Evolutionary conservation across 2,797 vertebrate genomes (phyloP), one percentile per base, ranked within the genome.

Genomic region (Hippoglossus hippoglossus): DNA sequence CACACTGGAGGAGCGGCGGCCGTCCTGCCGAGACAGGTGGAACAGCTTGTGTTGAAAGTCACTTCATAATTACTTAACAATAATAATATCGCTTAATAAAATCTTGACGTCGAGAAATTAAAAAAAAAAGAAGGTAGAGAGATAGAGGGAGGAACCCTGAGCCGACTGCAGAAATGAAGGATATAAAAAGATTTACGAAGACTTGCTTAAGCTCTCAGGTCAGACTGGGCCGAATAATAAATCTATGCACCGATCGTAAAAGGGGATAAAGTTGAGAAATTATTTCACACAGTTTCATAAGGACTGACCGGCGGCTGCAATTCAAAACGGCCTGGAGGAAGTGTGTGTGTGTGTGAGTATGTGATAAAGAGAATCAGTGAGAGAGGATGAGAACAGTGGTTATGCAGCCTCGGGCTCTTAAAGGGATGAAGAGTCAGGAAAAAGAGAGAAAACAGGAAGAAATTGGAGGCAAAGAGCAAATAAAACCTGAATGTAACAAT

Each of bases 231-330:
- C 64, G 59, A 47, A 49, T 80, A 77, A 71, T 54, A 65, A 84
- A 85, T 76, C 46, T 49, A 66, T 41, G 71, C 52, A 25, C 58
- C 56, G 67, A 80, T 75, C 73, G 53, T 79, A 73, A 86, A 89
- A 77, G 36, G 64, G 69, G 67, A 70, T 54, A 64, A 79, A 58
- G 82, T 65, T 80, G 61, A 73, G 83, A 90, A 83, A 87, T 82
- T 6, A 90, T 93, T 92, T 88, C 91, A 87, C 63, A 31, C 79
- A 13, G 50, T 93, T 93, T 92, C 91, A 68, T 91, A 90, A 93
- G 89, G 71, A 82, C 75, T 87, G 85, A 92, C 88, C 88, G 73
- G 82, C 81, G 53, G 87, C 87, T 82, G 82, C 82, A 87, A 78
- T 50, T 57, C 79, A 79, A 80, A 52, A 58, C 49, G 80, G 64